Evolutionary conservation across 2,113 vertebrate genomes (phyloP).

Genomic region (Chaetops frenatus): DNA sequence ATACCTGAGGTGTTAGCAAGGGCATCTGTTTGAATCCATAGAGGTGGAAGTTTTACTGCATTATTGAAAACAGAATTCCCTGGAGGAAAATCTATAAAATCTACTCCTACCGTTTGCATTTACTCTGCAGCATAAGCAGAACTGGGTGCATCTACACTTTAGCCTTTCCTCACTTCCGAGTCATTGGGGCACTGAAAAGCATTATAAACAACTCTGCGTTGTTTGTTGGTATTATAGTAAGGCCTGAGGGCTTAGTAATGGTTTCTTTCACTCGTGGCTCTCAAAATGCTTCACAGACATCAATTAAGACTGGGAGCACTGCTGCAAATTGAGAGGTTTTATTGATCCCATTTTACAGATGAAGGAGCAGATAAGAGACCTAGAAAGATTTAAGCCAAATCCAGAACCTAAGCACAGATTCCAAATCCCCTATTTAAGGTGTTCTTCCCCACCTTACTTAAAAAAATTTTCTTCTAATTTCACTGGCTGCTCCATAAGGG

Average conservation of each 20-base stretch:
- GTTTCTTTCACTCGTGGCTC: not conserved
- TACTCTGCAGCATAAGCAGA: not conserved
- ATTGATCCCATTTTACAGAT: not conserved
- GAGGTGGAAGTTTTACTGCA: not conserved
- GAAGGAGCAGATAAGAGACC: not conserved
- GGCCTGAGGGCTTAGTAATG: not conserved
- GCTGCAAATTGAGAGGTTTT: not conserved
- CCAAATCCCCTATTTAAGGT: not conserved
- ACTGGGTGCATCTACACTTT: not conserved
- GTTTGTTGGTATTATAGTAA: not conserved
- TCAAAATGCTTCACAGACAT: not conserved
- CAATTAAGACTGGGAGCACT: not conserved
- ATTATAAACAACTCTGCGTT: not conserved
- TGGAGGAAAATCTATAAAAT: not conserved
- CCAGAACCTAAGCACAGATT: not conserved
- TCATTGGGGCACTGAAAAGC: not conserved
- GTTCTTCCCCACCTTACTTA: not conserved
- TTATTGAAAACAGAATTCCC: conserved; percentile 17
- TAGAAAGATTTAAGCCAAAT: not conserved
- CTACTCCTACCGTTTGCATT: not conserved
- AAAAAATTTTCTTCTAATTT: not conserved
- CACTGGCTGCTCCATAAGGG: not conserved
- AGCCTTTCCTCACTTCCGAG: not conserved
- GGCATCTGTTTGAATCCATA: not conserved
- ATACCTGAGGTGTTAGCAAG: not conserved